phyloP scores from a whole-genome alignment of 2,888 invertebrate species.

The Bursaphelenchus okinawaensis region DNA sequence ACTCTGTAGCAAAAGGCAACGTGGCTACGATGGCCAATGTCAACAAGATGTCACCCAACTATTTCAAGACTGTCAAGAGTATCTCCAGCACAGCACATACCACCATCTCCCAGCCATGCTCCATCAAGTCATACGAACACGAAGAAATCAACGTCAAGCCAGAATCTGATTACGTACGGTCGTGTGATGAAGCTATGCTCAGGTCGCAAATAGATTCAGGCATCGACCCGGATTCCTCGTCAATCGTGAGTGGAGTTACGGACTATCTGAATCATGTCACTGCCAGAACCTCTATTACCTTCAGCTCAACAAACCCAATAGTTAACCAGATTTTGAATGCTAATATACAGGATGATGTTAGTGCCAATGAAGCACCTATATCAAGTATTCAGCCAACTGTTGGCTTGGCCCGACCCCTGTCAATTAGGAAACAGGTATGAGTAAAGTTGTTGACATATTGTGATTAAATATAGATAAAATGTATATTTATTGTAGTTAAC shows the following conservation, averaged over 20 bases:
- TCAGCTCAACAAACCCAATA: neutral
- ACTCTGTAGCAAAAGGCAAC: constrained; percentile 20
- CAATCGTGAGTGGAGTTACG: constrained; percentile 40
- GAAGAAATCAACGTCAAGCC: neutral
- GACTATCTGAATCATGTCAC: constrained; percentile 45
- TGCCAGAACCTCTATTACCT: neutral
- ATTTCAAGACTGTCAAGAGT: constrained; percentile 1
- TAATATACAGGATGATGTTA: neutral
- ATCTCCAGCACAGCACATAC: neutral
- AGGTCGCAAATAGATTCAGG: constrained; percentile 48
- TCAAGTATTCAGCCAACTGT: neutral
- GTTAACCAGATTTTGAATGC: neutral
- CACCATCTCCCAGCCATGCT: constrained; percentile 11
- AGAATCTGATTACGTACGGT: neutral
- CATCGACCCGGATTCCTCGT: constrained; percentile 47
- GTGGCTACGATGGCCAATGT: constrained; percentile 29
- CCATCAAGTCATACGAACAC: constrained; percentile 3
- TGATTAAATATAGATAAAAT: too few species aligned
- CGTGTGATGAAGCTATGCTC: neutral
- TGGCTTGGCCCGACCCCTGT: neutral
- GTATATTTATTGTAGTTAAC: too few species aligned
- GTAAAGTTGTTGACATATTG: too few species aligned
- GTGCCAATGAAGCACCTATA: neutral
- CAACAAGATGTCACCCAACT: constrained; percentile 25
- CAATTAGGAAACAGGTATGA: neutral